These are phyloP conservation scores for Colinus virginianus DNA, from an alignment of 2,113 vertebrate species.

Conservation along the genomic window DNA sequence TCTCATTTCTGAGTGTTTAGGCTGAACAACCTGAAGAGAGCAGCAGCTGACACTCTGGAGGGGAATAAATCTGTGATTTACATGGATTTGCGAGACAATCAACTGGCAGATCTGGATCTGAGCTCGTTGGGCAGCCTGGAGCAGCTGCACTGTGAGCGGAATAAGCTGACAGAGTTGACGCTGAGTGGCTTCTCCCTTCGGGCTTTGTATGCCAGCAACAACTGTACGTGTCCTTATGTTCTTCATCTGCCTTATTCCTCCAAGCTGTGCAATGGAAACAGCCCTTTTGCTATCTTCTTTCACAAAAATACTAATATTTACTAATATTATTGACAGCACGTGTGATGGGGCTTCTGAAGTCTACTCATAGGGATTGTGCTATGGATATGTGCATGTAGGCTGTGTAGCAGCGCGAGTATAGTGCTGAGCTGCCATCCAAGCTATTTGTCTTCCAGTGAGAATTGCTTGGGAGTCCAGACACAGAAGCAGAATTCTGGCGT, in stretches of 20 bases:
- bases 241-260: not conserved
- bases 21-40: conserved; percentile 86
- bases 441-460: not conserved
- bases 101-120: conserved; percentile 87
- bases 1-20: conserved; percentile 76
- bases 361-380: not conserved
- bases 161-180: conserved; percentile 86
- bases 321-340: not conserved
- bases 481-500: not conserved
- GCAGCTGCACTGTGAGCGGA: conserved; percentile 91
- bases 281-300: not conserved
- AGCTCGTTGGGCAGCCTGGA: conserved; percentile 89
- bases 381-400: not conserved
- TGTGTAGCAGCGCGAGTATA: not conserved
- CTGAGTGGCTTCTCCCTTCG: conserved; percentile 91
- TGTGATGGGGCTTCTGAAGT: not conserved
- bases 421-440: not conserved
- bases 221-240: conserved; percentile 82
- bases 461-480: not conserved
- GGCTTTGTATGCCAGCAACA: conserved; percentile 85
- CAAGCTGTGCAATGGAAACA: not conserved
- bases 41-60: conserved; percentile 81
- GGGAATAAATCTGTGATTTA: conserved; percentile 86
- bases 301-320: not conserved
- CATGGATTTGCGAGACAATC: conserved; percentile 93